Evolutionary conservation across 2,888 invertebrate species (phyloP).

Genomic region (Parnassius mnemosyne): DNA sequence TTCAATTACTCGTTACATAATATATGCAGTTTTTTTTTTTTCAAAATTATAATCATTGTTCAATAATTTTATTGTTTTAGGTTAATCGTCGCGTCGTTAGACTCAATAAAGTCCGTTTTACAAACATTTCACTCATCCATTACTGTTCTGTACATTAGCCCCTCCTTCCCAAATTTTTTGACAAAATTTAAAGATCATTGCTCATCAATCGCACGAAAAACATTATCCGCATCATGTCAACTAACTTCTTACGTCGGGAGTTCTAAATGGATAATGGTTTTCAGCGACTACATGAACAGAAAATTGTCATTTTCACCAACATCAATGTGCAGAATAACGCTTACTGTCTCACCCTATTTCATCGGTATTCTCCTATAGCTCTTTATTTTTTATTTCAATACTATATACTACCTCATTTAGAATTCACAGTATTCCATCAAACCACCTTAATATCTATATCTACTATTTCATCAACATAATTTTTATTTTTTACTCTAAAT

Average conservation of each 20-base stretch:
- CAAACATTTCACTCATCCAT: slow-evolving; percentile 56
- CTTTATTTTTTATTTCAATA: slow-evolving; percentile 9
- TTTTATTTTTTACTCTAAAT: slow-evolving; percentile 14
- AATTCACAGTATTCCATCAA: slow-evolving; percentile 6
- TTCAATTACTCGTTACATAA: slow-evolving; percentile 3
- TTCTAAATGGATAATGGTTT: slow-evolving; percentile 61
- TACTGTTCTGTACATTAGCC: slow-evolving; percentile 50
- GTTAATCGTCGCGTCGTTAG: slow-evolving; percentile 69
- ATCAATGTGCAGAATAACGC: slow-evolving; percentile 68
- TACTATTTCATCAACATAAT: slow-evolving; percentile 8
- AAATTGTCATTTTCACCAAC: slow-evolving; percentile 73
- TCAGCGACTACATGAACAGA: slow-evolving; percentile 69
- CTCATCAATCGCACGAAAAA: slow-evolving; percentile 43
- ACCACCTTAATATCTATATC: not conserved
- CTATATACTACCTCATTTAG: slow-evolving; percentile 14
- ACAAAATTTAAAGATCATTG: slow-evolving; percentile 54
- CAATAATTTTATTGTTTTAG: slow-evolving; percentile 71
- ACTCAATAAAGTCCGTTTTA: slow-evolving; percentile 57
- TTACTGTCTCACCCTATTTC: slow-evolving; percentile 67
- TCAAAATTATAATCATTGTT: slow-evolving; percentile 24
- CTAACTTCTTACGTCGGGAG: slow-evolving; percentile 46
- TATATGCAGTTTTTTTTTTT: slow-evolving; percentile 3
- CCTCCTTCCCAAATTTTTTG: slow-evolving; percentile 49
- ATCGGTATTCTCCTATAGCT: slow-evolving; percentile 62
- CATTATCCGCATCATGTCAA: slow-evolving; percentile 45